Percentiles rank a stretch among this genome's conserved stretches.
Evolutionary conservation across 2,888 invertebrate genomes (phyloP).

Genomic region (Sminthurinus aureus): DNA sequence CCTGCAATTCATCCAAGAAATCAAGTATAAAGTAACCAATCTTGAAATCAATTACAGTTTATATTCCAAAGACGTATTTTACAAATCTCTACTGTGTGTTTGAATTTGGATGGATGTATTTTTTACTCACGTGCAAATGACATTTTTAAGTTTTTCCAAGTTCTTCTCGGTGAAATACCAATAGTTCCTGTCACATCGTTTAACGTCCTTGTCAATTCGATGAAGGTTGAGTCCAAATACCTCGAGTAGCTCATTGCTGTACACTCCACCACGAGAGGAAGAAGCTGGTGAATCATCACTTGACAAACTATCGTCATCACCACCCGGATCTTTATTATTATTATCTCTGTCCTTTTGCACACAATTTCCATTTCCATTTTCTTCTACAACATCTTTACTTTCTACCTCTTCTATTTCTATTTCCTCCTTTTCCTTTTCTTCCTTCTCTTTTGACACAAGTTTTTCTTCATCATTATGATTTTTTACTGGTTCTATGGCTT

Average conservation of each 20-base stretch:
- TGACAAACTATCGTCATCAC: conserved; percentile 56
- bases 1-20: conserved; percentile 64
- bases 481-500: no score
- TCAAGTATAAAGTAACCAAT: background rate
- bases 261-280: conserved; percentile 59
- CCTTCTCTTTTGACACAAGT: background rate
- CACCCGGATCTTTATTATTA: conserved; percentile 1
- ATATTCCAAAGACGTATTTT: no score
- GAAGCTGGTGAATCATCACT: conserved; percentile 55
- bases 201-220: conserved; percentile 95
- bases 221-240: conserved; percentile 88
- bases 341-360: conserved; percentile 60
- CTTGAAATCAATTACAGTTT: no score
- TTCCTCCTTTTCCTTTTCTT: background rate
- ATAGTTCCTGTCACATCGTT: conserved; percentile 92
- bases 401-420: background rate
- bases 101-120: no score
- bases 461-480: background rate
- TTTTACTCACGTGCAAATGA: conserved; percentile 91
- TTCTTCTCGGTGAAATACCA: conserved; percentile 90
- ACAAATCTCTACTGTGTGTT: no score
- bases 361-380: conserved; percentile 61
- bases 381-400: conserved; percentile 65
- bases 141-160: conserved; percentile 88
- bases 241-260: conserved; percentile 83